Conservation (phyloP, 2,113 vertebrate species). For the Phyllostomus discolor region DNA sequence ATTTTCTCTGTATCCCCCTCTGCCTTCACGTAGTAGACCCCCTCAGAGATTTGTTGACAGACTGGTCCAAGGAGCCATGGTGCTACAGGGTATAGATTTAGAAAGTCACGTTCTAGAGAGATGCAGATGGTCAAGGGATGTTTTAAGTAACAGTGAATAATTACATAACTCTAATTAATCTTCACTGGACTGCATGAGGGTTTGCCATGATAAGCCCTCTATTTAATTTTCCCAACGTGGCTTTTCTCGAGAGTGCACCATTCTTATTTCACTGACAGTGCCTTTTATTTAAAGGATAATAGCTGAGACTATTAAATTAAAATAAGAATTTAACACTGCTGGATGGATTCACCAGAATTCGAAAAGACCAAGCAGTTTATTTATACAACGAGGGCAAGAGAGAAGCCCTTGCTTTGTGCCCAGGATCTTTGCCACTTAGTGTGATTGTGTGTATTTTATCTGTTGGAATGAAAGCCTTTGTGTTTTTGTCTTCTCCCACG, state of each 20-base stretch:
- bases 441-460: background rate
- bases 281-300: constrained; percentile 53
- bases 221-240: constrained; percentile 5
- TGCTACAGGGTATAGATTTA: background rate
- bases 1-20: background rate
- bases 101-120: background rate
- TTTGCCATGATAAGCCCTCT: background rate
- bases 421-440: background rate
- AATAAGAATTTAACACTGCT: constrained; percentile 15
- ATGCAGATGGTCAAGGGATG: background rate
- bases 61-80: background rate
- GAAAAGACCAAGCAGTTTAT: background rate
- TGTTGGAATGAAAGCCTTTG: background rate
- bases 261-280: constrained; percentile 11
- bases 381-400: background rate
- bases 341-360: constrained; percentile 5
- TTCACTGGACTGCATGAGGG: background rate
- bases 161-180: background rate
- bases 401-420: background rate
- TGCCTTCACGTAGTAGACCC: background rate
- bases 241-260: constrained; percentile 6
- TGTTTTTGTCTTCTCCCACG: background rate
- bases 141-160: background rate
- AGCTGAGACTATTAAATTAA: constrained; percentile 14
- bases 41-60: background rate